Percentiles rank a stretch among this genome's conserved stretches.
Conservation (phyloP, 64 coral and sea anemone genomes). For the Porites lutea region DNA sequence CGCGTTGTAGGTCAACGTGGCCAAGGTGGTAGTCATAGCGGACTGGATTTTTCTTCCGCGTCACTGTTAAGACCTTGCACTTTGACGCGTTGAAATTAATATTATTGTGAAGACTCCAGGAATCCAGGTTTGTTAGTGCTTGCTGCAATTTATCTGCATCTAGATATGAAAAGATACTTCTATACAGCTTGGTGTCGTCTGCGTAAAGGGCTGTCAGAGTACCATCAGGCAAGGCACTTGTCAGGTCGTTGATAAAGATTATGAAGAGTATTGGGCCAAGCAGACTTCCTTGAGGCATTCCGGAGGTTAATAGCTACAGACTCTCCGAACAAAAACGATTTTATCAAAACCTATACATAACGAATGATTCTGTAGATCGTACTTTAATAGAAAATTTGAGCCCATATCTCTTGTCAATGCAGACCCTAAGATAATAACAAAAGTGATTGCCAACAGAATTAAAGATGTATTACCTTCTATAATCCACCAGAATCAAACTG, state of each 20-base stretch:
- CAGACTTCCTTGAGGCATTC: background rate
- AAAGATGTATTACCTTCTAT: too few species aligned
- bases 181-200: constrained; percentile 14
- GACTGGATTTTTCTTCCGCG: background rate
- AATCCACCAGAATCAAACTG: too few species aligned
- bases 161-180: background rate
- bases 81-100: background rate
- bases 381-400: too few species aligned
- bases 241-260: background rate
- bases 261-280: constrained; percentile 2
- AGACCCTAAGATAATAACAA: too few species aligned
- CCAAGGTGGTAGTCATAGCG: background rate
- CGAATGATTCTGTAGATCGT: too few species aligned
- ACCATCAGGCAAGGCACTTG: background rate
- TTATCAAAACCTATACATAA: too few species aligned
- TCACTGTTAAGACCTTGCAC: background rate
- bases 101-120: too few species aligned
- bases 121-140: too few species aligned
- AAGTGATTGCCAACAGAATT: too few species aligned
- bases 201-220: background rate
- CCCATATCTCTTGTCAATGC: too few species aligned
- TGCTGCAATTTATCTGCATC: background rate
- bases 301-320: background rate
- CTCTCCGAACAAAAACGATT: too few species aligned
- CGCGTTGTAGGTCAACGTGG: background rate